These are phyloP conservation scores for Auanema freiburgensis DNA, from an alignment of 2,888 invertebrate genomes.

Conservation along the genomic window DNA sequence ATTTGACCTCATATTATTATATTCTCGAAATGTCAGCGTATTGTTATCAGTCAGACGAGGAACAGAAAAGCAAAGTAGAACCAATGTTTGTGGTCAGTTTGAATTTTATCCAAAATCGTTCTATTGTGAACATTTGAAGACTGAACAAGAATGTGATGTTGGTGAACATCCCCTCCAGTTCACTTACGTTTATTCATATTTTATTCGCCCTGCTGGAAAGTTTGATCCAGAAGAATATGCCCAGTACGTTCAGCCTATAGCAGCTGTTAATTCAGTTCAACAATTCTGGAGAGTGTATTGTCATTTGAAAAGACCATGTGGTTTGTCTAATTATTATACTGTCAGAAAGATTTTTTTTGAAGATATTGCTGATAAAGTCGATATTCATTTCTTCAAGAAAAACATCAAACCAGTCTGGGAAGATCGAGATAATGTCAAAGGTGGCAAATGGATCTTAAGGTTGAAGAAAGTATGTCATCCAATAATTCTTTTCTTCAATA, in stretches of 20 bases:
- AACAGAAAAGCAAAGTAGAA: conserved; percentile 11
- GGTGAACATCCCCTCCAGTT: conserved; percentile 57
- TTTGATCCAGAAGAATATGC: conserved; percentile 61
- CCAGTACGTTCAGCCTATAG: conserved; percentile 47
- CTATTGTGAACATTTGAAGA: conserved; percentile 5
- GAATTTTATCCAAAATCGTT: not conserved
- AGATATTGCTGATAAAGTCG: conserved; percentile 82
- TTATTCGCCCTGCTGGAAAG: conserved; percentile 57
- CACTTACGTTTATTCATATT: conserved; percentile 58
- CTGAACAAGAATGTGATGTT: conserved; percentile 11
- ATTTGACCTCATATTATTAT: too few relatives aligned
- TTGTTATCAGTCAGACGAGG: not conserved
- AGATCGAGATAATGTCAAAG: conserved; percentile 90
- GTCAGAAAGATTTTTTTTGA: conserved; percentile 15
- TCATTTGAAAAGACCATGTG: conserved; percentile 31
- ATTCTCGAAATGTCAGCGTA: not conserved
- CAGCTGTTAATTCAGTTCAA: conserved; percentile 72
- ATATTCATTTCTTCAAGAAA: conserved; percentile 94
- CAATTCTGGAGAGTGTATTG: conserved; percentile 97
- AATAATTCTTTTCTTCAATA: conserved; percentile 4
- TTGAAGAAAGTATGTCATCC: conserved; percentile 72
- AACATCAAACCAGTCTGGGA: conserved; percentile 99
- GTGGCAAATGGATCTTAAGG: conserved; percentile 96
- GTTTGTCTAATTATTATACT: conserved; percentile 10
- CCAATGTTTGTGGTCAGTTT: conserved; percentile 22